Conservation (phyloP, 2,888 invertebrate genomes). For the Scelioninae gen. 1 region DNA sequence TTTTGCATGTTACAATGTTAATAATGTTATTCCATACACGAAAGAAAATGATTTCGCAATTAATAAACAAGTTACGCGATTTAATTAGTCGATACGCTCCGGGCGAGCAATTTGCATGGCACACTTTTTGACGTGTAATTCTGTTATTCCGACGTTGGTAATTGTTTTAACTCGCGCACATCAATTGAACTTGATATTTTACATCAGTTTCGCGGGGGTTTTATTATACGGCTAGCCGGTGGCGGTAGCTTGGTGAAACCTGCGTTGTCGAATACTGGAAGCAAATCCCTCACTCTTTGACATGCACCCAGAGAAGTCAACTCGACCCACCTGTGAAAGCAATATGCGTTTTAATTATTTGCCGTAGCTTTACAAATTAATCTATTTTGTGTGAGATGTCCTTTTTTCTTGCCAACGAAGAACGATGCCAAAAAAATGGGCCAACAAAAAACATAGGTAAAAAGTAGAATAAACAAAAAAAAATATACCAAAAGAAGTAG, state of each 20-base stretch:
- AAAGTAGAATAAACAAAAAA: background rate
- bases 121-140: conserved; percentile 53
- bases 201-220: conserved; percentile 85
- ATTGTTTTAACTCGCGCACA: conserved; percentile 36
- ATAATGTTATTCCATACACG: conserved; percentile 33
- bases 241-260: conserved; percentile 93
- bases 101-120: conserved; percentile 46
- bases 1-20: conserved; percentile 37
- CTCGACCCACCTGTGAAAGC: conserved; percentile 86
- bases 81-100: conserved; percentile 43
- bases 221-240: conserved; percentile 91
- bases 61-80: conserved; percentile 55
- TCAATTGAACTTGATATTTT: conserved; percentile 52
- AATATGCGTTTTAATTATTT: conserved; percentile 62
- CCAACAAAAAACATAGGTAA: background rate
- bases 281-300: conserved; percentile 88
- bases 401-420: conserved; percentile 13
- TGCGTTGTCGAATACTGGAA: conserved; percentile 93
- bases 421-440: background rate
- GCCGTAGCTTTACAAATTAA: conserved; percentile 32
- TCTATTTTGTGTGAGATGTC: conserved; percentile 21
- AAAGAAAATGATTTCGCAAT: conserved; percentile 49
- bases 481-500: background rate
- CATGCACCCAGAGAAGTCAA: conserved; percentile 87
- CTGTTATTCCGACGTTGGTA: conserved; percentile 53